Evolutionary conservation across 2,113 vertebrate genomes (phyloP), one percentile per base, ranked within the genome.

Genomic region (Gallinago jamesoni): DNA sequence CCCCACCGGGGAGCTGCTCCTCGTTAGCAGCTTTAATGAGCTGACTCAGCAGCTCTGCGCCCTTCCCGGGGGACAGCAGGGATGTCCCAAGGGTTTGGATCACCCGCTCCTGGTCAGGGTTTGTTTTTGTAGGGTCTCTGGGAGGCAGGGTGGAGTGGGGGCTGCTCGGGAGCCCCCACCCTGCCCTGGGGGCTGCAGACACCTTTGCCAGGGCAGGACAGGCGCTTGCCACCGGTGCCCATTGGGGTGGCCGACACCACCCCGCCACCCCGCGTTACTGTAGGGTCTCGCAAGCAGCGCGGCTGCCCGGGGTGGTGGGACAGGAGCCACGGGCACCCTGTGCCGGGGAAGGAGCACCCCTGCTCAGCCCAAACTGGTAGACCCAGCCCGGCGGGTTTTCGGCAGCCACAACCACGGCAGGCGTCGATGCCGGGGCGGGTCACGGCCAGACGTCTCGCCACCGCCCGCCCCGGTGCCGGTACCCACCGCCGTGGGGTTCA

Each of bases 361-460:
- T 4, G 59, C 94, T 91, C 91, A 76, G 89, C 93, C 91, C 70
- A 68, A 53, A 95, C 94, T 90, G 89, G 95, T 84, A 95, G 57
- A 74, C 89, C 91, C 95, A 91, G 96, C 94, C 87, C 12, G 9
- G 89, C 93, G 52, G 70, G 94, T 96, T 96, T 68, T 35, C 0
- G 2, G 80, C 33, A 96, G 55, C 92, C 63, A 69, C 79, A 80
- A 33, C 48, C 60, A 63, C 22, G 7, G 55, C 80, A 70, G 72
- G 83, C 73, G 39, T 67, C 56, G 7, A 55, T 27, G 25, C 64
- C 7, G 8, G 77, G 77, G 92, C 12, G 41, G 74, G 87, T 87
- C 31, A 9, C 4, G 23, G 80, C 68, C 93, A 95, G 93, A 63
- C 47, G 14, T 63, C 80, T 91, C 10, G 1, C 55, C n/a, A 27